Evolutionary conservation across 2,888 invertebrate genomes (phyloP).

Genomic region (Dasysyrphus tricinctus): DNA sequence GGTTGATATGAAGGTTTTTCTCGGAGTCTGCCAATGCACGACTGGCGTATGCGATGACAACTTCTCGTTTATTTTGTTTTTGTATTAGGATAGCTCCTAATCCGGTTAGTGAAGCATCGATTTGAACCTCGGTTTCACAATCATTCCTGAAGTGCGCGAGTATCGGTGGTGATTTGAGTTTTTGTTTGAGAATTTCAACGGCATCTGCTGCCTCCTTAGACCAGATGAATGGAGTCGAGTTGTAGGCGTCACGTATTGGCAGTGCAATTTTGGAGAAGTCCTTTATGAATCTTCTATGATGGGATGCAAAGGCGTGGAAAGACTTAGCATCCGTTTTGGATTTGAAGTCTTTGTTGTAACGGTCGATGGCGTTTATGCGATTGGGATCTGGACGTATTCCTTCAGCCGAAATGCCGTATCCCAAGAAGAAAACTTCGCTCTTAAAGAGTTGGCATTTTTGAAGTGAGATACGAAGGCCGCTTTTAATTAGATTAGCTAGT

Average conservation of each 20-base stretch:
- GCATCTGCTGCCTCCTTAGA: not conserved
- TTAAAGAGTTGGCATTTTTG: not conserved
- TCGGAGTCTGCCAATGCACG: too few relatives aligned
- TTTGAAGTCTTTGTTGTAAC: not conserved
- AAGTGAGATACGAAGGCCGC: not conserved
- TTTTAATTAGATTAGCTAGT: not conserved
- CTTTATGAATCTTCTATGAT: not conserved
- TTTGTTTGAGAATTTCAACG: not conserved
- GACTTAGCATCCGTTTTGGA: not conserved
- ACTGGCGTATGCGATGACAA: too few relatives aligned
- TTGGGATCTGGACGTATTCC: not conserved
- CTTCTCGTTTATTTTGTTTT: too few relatives aligned
- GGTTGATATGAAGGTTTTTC: too few relatives aligned
- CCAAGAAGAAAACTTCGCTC: not conserved
- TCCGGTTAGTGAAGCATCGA: too few relatives aligned
- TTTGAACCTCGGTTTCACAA: too few relatives aligned
- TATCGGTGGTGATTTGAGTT: not conserved
- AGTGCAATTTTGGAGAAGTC: not conserved
- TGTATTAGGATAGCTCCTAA: too few relatives aligned
- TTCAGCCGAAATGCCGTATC: not conserved
- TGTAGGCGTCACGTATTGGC: not conserved
- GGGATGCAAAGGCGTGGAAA: not conserved
- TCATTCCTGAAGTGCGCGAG: too few relatives aligned
- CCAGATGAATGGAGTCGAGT: not conserved
- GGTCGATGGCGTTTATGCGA: not conserved